phyloP scores from a whole-genome alignment of 2,113 vertebrate species.

The Fukomys damarensis region DNA sequence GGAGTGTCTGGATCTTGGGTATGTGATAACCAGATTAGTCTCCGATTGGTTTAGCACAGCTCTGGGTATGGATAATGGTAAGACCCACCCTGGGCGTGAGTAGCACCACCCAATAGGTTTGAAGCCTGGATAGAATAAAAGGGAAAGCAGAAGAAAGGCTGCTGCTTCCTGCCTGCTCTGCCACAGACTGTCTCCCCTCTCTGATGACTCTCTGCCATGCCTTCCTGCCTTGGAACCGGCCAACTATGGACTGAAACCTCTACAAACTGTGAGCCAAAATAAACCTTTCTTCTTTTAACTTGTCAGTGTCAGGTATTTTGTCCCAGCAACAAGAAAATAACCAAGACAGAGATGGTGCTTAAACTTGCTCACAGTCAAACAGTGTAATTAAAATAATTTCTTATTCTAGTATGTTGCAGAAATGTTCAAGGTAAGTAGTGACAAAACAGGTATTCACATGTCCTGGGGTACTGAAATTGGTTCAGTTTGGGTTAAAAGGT shows the following conservation, averaged over 20 bases:
- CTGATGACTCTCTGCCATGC: background rate
- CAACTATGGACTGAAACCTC: background rate
- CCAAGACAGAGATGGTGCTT: background rate
- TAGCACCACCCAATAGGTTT: background rate
- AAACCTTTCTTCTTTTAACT: background rate
- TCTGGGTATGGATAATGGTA: background rate
- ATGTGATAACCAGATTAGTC: background rate
- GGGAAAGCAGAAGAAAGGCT: background rate
- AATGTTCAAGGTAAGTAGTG: background rate
- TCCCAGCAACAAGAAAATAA: background rate
- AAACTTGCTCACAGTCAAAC: background rate
- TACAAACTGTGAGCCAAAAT: background rate
- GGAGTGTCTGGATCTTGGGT: background rate
- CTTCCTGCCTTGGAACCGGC: background rate
- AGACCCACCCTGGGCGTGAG: background rate
- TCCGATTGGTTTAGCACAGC: background rate
- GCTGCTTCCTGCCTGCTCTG: background rate
- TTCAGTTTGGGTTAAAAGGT: fast-evolving
- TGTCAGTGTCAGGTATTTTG: background rate
- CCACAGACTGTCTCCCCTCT: background rate
- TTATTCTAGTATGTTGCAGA: background rate
- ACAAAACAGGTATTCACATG: background rate
- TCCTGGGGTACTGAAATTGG: fast-evolving
- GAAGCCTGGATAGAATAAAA: background rate
- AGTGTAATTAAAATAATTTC: background rate